phyloP scores from a whole-genome alignment of 2,888 invertebrate species.

The Orthonevra nobilis region DNA sequence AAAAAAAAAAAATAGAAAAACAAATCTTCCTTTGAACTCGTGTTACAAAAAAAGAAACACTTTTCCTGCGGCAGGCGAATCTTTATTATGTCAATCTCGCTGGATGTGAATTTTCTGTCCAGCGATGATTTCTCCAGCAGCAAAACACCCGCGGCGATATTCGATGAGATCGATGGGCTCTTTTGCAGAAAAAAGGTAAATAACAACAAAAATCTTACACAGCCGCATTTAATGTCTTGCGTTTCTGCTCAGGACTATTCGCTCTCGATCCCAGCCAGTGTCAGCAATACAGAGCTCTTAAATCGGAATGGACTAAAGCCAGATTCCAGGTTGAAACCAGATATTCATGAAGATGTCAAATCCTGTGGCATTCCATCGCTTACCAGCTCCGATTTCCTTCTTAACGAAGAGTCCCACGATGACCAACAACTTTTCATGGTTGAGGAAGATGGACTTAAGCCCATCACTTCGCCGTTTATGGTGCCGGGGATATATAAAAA shows the following conservation, averaged over 20 bases:
- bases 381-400: constrained; percentile 45
- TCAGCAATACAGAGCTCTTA: not conserved
- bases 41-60: not conserved
- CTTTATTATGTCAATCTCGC: constrained; percentile 62
- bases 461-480: constrained; percentile 73
- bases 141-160: constrained; percentile 54
- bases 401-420: constrained; percentile 71
- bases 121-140: constrained; percentile 44
- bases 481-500: constrained; percentile 74
- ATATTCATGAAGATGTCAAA: constrained; percentile 34
- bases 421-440: constrained; percentile 73
- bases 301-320: not conserved
- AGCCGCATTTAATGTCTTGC: too few relatives aligned
- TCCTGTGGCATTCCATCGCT: constrained; percentile 53
- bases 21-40: not conserved
- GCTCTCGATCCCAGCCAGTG: too few relatives aligned
- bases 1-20: too few relatives aligned
- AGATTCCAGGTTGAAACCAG: not conserved
- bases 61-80: too few relatives aligned
- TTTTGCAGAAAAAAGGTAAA: constrained; percentile 47
- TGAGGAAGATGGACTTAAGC: constrained; percentile 72
- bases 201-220: too few relatives aligned
- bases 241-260: too few relatives aligned
- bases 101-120: constrained; percentile 57
- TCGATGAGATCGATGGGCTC: constrained; percentile 63